Evolutionary conservation across 2,113 vertebrate species (phyloP).

Genomic region (Myiozetetes cayanensis): DNA sequence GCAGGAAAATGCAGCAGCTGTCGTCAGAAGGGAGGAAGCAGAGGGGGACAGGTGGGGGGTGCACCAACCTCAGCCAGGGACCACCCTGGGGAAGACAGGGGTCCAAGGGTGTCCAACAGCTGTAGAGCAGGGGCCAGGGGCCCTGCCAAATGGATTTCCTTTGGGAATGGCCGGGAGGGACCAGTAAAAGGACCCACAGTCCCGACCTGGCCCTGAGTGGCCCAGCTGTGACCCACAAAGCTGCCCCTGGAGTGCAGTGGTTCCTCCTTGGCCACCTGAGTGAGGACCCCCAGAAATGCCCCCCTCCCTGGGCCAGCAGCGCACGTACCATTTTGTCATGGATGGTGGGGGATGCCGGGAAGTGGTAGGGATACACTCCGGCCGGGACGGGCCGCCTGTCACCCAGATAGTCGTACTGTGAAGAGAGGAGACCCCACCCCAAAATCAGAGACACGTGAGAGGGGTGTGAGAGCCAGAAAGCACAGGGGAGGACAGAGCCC

Average conservation of each 20-base stretch:
- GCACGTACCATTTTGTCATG: constrained; percentile 92
- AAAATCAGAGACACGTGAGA: not conserved
- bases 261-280: not conserved
- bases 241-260: not conserved
- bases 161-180: rapidly evolving
- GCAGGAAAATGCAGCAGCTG: constrained; percentile 8
- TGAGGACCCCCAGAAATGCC: too few species aligned
- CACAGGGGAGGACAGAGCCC: not conserved
- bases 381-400: constrained; percentile 86
- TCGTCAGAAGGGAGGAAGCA: not conserved
- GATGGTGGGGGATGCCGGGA: constrained; percentile 87
- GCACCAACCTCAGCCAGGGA: not conserved
- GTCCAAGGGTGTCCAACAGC: not conserved
- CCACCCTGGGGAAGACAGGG: rapidly evolving
- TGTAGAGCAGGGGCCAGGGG: not conserved
- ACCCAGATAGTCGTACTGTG: constrained; percentile 90
- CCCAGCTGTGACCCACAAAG: not conserved
- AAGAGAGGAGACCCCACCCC: constrained; percentile 56
- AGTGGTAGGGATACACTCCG: constrained; percentile 88
- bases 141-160: not conserved
- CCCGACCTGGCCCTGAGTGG: not conserved
- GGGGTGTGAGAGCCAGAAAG: not conserved
- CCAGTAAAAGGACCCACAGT: not conserved
- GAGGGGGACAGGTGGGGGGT: not conserved
- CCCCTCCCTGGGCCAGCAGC: not conserved